Evolutionary conservation across 1,140 invertebrate genomes (phyloP).

Genomic region (Pseudomyrmex sp.): DNA sequence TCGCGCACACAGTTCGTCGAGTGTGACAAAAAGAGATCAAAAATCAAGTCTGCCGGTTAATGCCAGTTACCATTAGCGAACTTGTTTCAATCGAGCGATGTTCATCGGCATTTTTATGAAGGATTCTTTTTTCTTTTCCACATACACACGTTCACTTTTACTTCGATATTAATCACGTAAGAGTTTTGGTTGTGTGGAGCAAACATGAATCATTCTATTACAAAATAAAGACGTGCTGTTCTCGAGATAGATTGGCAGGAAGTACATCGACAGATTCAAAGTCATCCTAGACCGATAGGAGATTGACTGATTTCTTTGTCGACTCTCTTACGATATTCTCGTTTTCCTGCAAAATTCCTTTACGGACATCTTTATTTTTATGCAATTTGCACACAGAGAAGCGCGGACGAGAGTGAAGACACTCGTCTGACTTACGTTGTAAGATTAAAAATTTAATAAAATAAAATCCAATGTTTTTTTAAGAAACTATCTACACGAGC

Average conservation of each 20-base stretch:
- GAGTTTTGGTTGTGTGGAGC: constrained; percentile 21
- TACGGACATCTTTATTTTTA: constrained; percentile 46
- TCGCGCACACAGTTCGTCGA: background rate
- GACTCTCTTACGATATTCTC: constrained; percentile 62
- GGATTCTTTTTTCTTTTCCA: background rate
- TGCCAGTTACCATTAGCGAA: constrained; percentile 6
- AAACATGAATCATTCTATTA: constrained; percentile 41
- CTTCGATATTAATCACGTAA: constrained; percentile 11
- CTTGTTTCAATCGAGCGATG: background rate
- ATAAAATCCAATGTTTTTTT: background rate
- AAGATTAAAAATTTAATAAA: background rate
- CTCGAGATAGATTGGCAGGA: constrained; percentile 59
- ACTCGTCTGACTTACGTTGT: no score
- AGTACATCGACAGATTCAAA: constrained; percentile 67
- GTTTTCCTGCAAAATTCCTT: constrained; percentile 39
- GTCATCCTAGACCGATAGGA: constrained; percentile 68
- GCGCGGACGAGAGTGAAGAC: background rate
- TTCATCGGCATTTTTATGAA: background rate
- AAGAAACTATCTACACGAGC: background rate
- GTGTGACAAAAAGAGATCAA: constrained; percentile 12
- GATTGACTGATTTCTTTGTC: constrained; percentile 69
- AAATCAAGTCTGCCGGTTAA: background rate
- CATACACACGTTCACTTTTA: background rate
- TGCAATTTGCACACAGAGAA: background rate
- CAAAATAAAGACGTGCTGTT: constrained; percentile 42